Evolutionary conservation across 2,888 invertebrate genomes (phyloP).

Genomic region (Dendrolimus pini): DNA sequence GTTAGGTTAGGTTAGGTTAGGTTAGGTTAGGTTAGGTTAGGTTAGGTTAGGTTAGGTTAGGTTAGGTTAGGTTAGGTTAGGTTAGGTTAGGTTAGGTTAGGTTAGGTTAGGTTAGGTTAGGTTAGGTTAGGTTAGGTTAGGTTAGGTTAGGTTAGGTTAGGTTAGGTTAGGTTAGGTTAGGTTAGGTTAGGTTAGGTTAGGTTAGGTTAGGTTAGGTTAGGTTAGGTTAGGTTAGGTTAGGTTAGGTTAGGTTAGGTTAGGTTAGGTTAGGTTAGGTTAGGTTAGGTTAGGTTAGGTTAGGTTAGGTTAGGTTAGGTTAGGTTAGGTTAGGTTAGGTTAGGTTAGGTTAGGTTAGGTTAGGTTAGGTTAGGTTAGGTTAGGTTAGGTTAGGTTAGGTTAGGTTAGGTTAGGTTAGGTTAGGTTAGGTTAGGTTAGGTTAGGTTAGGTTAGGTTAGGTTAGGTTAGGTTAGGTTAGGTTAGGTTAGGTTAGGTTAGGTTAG

Average conservation of each 20-base stretch:
- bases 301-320: constrained; percentile 19
- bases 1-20: constrained; percentile 13
- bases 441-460: constrained; percentile 21
- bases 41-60: constrained; percentile 13
- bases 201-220: constrained; percentile 16
- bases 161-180: constrained; percentile 12
- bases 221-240: constrained; percentile 14
- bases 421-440: constrained; percentile 20
- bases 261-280: constrained; percentile 18
- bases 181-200: constrained; percentile 13
- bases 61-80: constrained; percentile 14
- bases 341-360: constrained; percentile 17
- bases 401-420: constrained; percentile 19
- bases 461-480: constrained; percentile 20
- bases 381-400: constrained; percentile 19
- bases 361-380: constrained; percentile 17
- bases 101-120: constrained; percentile 9
- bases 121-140: constrained; percentile 11
- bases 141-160: constrained; percentile 12
- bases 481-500: constrained; percentile 19
- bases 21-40: constrained; percentile 12
- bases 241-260: constrained; percentile 16
- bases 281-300: constrained; percentile 17
- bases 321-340: constrained; percentile 19
- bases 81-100: constrained; percentile 13